Evolutionary conservation across 2,113 vertebrate genomes (phyloP).

Genomic region (Chitala chitala): DNA sequence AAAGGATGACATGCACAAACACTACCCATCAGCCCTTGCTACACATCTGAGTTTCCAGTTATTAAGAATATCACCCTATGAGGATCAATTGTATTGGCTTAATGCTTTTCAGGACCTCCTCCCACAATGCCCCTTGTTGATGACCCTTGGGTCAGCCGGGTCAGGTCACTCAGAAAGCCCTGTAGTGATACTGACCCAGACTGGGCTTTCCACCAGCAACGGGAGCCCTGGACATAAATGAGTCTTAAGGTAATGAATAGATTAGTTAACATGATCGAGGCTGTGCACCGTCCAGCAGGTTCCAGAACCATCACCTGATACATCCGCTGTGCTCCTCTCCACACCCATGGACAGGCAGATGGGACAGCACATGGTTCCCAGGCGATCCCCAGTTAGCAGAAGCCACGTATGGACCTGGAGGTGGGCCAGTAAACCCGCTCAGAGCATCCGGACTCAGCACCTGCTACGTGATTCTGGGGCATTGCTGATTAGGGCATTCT

Average conservation of each 20-base stretch:
- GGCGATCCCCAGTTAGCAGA: slow-evolving; percentile 12
- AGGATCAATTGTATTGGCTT: no score
- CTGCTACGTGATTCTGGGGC: not conserved
- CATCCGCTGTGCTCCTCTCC: slow-evolving; percentile 33
- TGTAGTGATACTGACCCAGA: not conserved
- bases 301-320: slow-evolving; percentile 34
- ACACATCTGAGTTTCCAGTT: no score
- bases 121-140: no score
- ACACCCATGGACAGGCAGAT: slow-evolving; percentile 15
- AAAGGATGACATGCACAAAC: no score
- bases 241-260: slow-evolving; percentile 30
- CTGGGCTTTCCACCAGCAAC: slow-evolving; percentile 17
- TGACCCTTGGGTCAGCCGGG: no score
- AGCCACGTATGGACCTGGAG: slow-evolving; percentile 3
- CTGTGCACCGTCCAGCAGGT: slow-evolving; percentile 35
- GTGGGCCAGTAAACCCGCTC: not conserved
- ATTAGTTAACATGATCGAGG: slow-evolving; percentile 31
- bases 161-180: not conserved
- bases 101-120: no score
- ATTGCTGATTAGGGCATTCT: not conserved
- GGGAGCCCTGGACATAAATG: no score
- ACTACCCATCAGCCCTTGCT: no score
- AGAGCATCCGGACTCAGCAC: not conserved
- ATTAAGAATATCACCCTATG: no score
- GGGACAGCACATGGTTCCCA: slow-evolving; percentile 17